Conservation (phyloP, 2,797 vertebrate species). For the Glossophaga mutica region DNA sequence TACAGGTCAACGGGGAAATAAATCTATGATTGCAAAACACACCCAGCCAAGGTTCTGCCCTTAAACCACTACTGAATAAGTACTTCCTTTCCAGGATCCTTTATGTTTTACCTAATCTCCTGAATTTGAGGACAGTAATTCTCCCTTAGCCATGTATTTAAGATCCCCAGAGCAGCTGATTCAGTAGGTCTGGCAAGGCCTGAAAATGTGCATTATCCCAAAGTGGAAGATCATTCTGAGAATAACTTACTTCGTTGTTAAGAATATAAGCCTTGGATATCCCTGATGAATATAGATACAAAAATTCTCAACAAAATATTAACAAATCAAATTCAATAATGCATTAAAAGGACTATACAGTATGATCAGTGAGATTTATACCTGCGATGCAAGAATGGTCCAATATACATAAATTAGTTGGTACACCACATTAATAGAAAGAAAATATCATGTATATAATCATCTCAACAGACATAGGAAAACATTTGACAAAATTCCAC, state of each 20-base stretch:
- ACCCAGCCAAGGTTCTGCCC: not conserved
- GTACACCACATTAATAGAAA: not conserved
- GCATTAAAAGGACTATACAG: not conserved
- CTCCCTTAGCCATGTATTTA: not conserved
- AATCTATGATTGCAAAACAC: not conserved
- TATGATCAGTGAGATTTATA: not conserved
- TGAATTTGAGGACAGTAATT: not conserved
- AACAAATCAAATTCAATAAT: not conserved
- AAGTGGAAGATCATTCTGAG: not conserved
- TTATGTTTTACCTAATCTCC: not conserved
- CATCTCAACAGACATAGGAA: not conserved
- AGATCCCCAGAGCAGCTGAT: not conserved
- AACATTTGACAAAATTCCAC: not conserved
- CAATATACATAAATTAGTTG: not conserved
- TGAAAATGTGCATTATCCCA: not conserved
- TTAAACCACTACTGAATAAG: not conserved
- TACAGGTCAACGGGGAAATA: not conserved
- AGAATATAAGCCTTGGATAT: not conserved
- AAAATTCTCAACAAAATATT: not conserved
- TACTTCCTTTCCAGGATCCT: not conserved
- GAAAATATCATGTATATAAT: not conserved
- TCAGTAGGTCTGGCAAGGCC: not conserved
- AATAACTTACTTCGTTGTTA: not conserved
- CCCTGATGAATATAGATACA: not conserved
- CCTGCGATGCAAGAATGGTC: not conserved